Evolutionary conservation across 2,113 vertebrate genomes (phyloP), one percentile per base, ranked within the genome.

Genomic region (Peromyscus polionotus): DNA sequence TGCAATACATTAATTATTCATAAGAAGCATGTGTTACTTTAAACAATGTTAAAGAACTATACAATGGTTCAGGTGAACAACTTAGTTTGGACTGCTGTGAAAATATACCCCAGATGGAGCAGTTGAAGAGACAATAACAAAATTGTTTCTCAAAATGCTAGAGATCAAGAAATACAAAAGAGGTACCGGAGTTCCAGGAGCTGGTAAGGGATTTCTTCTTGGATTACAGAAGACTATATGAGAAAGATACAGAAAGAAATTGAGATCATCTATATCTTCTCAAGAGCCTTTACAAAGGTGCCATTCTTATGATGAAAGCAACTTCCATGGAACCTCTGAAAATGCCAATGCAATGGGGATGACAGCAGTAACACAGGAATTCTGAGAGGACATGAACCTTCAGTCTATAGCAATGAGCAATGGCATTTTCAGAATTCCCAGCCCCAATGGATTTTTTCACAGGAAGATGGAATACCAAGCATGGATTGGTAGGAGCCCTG

Each of bases 171-270:
- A 80, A 51, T 39, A 8, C 57, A 48, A 88, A 12, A 73, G 48
- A 36, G 42, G 3, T 61, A 5, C 9, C 42, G 19, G 28, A 45
- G 10, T 54, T 10, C 0, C 4, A 11, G 57, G 28, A 17, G 9
- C n/a, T 33, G 8, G 13, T 36, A 77, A 80, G n/a, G 26, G 4
- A 16, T 16, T 4, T 26, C 48, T 45, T 45, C 42, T 16, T 77
- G n/a, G 4, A 6, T 54, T 36, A 20, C 0, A 42, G 36, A 26
- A 0, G 1, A 42, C 7, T 61, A 7, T 26, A 39, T 6, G 5
- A 36, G 19, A 31, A 33, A 59, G 8, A 36, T 12, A 51, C 19
- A 59, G 31, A 17, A 28, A 28, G 28, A 51, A 11, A 63, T 7
- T 20, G 39, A 33, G 31, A 19, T 61, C 16, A 11, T 0, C 6